Base-by-base conservation (phyloP, 2,113 vertebrate genomes). In the Alexandromys fortis region DNA sequence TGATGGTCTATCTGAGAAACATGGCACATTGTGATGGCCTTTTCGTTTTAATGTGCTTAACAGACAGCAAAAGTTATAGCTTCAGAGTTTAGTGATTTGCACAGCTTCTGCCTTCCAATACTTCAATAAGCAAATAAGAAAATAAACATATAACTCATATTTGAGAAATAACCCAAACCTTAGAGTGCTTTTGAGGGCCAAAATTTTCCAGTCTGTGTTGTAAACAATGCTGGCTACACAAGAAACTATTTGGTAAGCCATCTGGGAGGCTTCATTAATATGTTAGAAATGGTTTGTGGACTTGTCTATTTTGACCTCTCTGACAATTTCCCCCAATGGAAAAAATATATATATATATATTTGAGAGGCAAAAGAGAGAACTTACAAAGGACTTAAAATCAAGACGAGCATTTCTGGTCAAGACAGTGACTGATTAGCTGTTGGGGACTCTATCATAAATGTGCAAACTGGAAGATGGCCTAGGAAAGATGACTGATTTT, bases 401-500 rank as follows among this genome's bases (percentile, higher is more conserved):
- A 90, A 90, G 17, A 28, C 79, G 67, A 82, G 65, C 33, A 35
- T 61, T 72, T 93, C 91, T 73, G 52, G 19, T 86, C 65, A 38
- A 61, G 35, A 38, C 49, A 61, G 55, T 22, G 87, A 63, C 92
- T 63, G 91, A 81, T 63, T 7, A 94, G 16, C 12, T 52, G 16
- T 86, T 73, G 89, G 42, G 16, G 30, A 75, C 19, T 38, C 30
- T 12, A 89, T 35, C 16, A 26, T 75, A 91, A 76, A 21, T n/a
- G 17, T 87, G 38, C n/a, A 90, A 92, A 87, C 14, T 47, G 92
- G 3, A 85, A 68, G 24, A 33, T 81, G 13, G 63, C 45, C 6
- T 4, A 76, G 85, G 61, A 77, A 79, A 95, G 91, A 35, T 11
- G 11, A 52, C 24, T 24, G 19, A 89, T 90, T 96, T 91, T 70